These are phyloP conservation scores for Tipula unca DNA, from an alignment of 2,888 invertebrate genomes.

Conservation along the genomic window DNA sequence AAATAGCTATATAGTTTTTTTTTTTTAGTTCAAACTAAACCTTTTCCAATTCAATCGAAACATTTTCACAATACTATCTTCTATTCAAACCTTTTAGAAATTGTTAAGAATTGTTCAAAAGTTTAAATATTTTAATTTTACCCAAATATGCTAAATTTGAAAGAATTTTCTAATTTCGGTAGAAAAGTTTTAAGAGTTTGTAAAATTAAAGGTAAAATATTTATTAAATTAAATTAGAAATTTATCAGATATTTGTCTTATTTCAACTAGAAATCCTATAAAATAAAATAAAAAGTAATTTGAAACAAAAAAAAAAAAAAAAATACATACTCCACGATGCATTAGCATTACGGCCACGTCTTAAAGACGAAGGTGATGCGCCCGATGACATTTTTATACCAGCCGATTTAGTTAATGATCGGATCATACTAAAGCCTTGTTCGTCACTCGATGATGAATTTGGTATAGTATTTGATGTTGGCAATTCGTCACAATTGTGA, in stretches of 20 bases:
- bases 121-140: too few species aligned
- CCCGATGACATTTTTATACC: slow-evolving; percentile 21
- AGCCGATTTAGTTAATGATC: neutral
- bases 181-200: too few species aligned
- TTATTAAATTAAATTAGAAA: too few species aligned
- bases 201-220: too few species aligned
- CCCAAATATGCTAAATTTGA: too few species aligned
- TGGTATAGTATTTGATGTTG: slow-evolving; percentile 14
- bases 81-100: too few species aligned
- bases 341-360: slow-evolving; percentile 23
- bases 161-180: too few species aligned
- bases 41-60: neutral
- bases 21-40: neutral
- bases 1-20: neutral
- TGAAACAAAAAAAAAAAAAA: slow-evolving; percentile 20
- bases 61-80: too few species aligned
- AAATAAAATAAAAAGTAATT: neutral
- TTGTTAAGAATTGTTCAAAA: too few species aligned
- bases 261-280: too few species aligned
- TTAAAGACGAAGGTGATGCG: slow-evolving; percentile 20
- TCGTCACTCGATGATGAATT: slow-evolving; percentile 8
- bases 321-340: slow-evolving; percentile 26
- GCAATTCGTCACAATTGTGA: neutral
- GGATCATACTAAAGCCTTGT: slow-evolving; percentile 15
- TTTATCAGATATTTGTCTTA: too few species aligned